These are phyloP conservation scores for Lordiphosa clarofinis DNA, from an alignment of 1,140 invertebrate species.

Conservation along the genomic window DNA sequence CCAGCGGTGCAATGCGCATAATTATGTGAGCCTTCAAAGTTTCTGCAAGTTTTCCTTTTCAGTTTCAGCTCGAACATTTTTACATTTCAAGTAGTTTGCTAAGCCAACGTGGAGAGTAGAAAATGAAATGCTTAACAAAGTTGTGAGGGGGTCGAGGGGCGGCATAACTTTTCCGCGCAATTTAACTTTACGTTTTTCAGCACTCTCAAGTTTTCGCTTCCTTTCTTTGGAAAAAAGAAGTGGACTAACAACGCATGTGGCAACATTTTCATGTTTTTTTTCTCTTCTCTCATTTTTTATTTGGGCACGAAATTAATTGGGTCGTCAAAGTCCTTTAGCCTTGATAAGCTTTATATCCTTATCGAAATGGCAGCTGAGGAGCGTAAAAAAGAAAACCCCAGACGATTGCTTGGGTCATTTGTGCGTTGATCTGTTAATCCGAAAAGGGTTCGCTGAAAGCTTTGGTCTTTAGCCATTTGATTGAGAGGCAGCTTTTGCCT, in stretches of 20 bases:
- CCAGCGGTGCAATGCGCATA: conserved; percentile 49
- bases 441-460: conserved; percentile 48
- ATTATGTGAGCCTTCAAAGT: conserved; percentile 67
- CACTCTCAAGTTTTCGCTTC: conserved; percentile 16
- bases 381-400: conserved; percentile 31
- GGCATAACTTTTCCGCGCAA: conserved; percentile 70
- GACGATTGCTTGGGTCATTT: conserved; percentile 49
- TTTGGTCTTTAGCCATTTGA: conserved; percentile 36
- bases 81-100: conserved; percentile 69
- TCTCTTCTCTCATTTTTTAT: not conserved
- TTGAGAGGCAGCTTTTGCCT: conserved; percentile 25
- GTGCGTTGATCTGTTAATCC: conserved; percentile 69
- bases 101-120: conserved; percentile 54
- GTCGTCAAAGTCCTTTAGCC: conserved; percentile 61
- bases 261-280: conserved; percentile 23
- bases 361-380: conserved; percentile 40
- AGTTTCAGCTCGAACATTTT: conserved; percentile 57
- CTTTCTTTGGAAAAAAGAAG: conserved; percentile 27
- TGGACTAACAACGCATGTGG: conserved; percentile 44
- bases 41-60: conserved; percentile 55
- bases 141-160: conserved; percentile 19
- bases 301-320: conserved; percentile 60
- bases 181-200: conserved; percentile 57
- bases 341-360: conserved; percentile 52
- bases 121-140: conserved; percentile 50